These are phyloP conservation scores for Orgyia antiqua DNA, from an alignment of 2,888 invertebrate species.

Conservation along the genomic window DNA sequence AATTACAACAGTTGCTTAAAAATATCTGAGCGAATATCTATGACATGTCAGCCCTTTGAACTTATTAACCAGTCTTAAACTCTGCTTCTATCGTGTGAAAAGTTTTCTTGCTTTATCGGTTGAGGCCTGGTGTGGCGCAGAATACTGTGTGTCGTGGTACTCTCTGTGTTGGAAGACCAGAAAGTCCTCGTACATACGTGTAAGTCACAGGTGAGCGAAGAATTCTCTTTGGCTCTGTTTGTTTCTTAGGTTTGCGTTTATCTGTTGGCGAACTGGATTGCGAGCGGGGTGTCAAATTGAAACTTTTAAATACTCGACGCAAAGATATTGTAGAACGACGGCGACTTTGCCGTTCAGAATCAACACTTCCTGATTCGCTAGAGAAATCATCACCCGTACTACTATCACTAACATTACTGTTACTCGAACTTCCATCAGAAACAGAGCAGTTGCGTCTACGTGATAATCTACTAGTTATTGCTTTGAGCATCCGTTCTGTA, in stretches of 20 bases:
- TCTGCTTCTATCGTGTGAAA: no score
- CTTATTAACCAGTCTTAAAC: neutral
- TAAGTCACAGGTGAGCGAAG: conserved; percentile 87
- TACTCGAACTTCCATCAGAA: conserved; percentile 65
- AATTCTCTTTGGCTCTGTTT: conserved; percentile 84
- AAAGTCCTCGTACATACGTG: conserved; percentile 88
- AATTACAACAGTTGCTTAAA: no score
- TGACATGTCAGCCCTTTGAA: no score
- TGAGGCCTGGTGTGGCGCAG: conserved; percentile 51
- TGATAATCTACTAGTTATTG: conserved; percentile 80
- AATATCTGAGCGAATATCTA: no score
- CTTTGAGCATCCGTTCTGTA: conserved; percentile 81
- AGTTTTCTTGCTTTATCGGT: conserved; percentile 47
- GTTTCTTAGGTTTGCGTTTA: conserved; percentile 73
- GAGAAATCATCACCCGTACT: conserved; percentile 60
- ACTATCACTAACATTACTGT: conserved; percentile 61
- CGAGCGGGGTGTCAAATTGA: conserved; percentile 81
- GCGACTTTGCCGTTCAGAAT: conserved; percentile 69
- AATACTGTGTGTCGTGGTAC: conserved; percentile 80
- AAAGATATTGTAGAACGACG: conserved; percentile 81
- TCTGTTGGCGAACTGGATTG: conserved; percentile 79
- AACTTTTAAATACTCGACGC: conserved; percentile 84
- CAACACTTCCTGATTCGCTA: conserved; percentile 82
- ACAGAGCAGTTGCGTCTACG: conserved; percentile 66
- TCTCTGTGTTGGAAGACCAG: conserved; percentile 89